phyloP scores from a whole-genome alignment of 2,888 invertebrate species.

The Pseudococcus jackbeardsleyi region DNA sequence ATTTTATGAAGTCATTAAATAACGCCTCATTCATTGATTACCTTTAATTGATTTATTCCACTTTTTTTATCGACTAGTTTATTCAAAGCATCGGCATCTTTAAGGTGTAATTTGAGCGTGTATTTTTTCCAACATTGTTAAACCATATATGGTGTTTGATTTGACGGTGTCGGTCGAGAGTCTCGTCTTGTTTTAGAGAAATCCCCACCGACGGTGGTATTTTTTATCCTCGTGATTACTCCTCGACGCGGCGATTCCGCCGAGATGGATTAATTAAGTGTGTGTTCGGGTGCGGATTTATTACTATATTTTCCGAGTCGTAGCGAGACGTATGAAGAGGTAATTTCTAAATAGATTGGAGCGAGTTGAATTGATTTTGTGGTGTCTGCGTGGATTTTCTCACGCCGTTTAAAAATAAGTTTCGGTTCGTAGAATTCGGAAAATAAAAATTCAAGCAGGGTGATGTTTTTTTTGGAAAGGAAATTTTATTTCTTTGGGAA shows the following conservation, averaged over 20 bases:
- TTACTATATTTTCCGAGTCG: neutral
- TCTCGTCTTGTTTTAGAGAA: neutral
- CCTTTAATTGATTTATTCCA: conserved; percentile 33
- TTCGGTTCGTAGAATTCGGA: no score
- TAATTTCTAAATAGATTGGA: neutral
- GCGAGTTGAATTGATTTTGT: neutral
- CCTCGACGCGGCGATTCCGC: neutral
- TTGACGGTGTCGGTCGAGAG: neutral
- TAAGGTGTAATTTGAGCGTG: conserved; percentile 20
- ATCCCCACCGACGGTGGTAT: neutral
- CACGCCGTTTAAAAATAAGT: neutral
- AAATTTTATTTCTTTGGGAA: no score
- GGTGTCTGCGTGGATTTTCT: neutral
- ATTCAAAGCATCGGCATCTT: conserved; percentile 29
- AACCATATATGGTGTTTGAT: neutral
- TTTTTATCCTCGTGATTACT: neutral
- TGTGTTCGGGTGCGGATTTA: neutral
- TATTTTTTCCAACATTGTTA: conserved; percentile 28
- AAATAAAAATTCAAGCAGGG: no score
- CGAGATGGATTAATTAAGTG: neutral
- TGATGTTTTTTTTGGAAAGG: no score
- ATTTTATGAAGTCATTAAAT: conserved; percentile 45
- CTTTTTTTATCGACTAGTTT: conserved; percentile 22
- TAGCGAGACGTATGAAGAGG: neutral
- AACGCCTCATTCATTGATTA: conserved; percentile 42